Percentiles rank a stretch among this genome's conserved stretches.
These are phyloP conservation scores for Drosophila orena DNA, from an alignment of 1,140 invertebrate species.

Conservation along the genomic window DNA sequence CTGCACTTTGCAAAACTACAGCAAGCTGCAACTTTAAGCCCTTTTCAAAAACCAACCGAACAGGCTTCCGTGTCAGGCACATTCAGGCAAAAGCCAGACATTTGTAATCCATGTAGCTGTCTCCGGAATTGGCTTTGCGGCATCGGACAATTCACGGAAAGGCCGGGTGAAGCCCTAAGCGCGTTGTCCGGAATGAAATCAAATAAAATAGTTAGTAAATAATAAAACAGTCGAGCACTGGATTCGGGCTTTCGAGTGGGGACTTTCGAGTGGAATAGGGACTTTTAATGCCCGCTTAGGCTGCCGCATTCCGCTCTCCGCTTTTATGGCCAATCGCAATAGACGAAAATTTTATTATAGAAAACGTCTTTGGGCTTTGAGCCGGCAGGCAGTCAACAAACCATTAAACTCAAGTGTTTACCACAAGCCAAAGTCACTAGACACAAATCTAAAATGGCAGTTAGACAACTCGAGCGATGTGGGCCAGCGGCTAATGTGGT, in stretches of 20 bases:
- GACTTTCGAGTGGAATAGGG: slow-evolving; percentile 22
- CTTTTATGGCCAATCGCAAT: slow-evolving; percentile 65
- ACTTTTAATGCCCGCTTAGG: slow-evolving; percentile 73
- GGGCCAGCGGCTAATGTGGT: slow-evolving; percentile 45
- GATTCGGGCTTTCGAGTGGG: slow-evolving; percentile 11
- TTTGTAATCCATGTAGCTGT: slow-evolving; percentile 51
- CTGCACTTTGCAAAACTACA: slow-evolving; percentile 23
- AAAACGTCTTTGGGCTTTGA: slow-evolving; percentile 58
- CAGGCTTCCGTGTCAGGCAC: slow-evolving; percentile 34
- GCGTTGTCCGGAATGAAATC: slow-evolving; percentile 71
- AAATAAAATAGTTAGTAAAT: slow-evolving; percentile 84
- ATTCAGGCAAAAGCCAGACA: slow-evolving; percentile 29
- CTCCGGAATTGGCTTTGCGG: slow-evolving; percentile 53
- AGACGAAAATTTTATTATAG: slow-evolving; percentile 78
- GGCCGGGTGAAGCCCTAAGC: slow-evolving; percentile 43
- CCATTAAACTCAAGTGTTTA: slow-evolving; percentile 82
- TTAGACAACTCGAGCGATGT: slow-evolving; percentile 59
- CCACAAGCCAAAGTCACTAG: slow-evolving; percentile 77
- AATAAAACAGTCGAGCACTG: slow-evolving; percentile 77
- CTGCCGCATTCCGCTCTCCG: slow-evolving; percentile 37
- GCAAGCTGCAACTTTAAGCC: slow-evolving; percentile 32
- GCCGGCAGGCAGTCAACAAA: slow-evolving; percentile 72
- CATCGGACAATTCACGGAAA: slow-evolving; percentile 36
- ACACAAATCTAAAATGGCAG: slow-evolving; percentile 83
- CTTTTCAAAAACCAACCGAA: slow-evolving; percentile 33